These are phyloP conservation scores for Eulemur rubriventer DNA, from an alignment of 2,797 vertebrate genomes.

Conservation along the genomic window DNA sequence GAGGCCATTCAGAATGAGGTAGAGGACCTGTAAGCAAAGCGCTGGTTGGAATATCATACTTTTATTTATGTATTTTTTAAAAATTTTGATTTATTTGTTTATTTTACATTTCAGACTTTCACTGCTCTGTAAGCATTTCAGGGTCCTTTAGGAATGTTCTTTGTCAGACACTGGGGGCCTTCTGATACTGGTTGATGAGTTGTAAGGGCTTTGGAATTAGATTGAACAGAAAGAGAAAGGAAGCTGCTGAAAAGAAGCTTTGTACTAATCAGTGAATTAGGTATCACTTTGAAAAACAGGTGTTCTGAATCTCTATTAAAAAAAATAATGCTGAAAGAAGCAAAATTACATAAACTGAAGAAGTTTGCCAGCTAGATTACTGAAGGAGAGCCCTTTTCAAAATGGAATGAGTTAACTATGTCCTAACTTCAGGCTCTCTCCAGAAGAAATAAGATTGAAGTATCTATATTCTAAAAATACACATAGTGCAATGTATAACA, in stretches of 20 bases:
- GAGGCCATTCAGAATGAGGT: neutral
- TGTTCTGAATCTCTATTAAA: neutral
- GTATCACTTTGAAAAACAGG: neutral
- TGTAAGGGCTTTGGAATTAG: neutral
- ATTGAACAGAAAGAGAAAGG: neutral
- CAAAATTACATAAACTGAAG: neutral
- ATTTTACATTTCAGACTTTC: neutral
- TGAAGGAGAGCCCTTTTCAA: neutral
- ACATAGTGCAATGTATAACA: too few species aligned
- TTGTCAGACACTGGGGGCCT: neutral
- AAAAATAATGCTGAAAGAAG: neutral
- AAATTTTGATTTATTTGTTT: too few species aligned
- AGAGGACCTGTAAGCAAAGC: accelerated
- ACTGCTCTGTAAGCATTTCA: neutral
- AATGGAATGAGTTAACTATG: neutral
- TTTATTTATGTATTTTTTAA: too few species aligned
- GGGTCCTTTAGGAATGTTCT: accelerated
- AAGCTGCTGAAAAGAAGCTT: neutral
- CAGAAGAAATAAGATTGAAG: neutral
- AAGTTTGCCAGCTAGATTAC: neutral
- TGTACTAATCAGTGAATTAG: neutral
- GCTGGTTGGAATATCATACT: neutral
- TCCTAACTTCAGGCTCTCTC: neutral
- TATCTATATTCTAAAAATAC: neutral
- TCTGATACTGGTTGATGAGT: neutral